Evolutionary conservation across 1,140 invertebrate species (phyloP).

Genomic region (Apolygus lucorum): DNA sequence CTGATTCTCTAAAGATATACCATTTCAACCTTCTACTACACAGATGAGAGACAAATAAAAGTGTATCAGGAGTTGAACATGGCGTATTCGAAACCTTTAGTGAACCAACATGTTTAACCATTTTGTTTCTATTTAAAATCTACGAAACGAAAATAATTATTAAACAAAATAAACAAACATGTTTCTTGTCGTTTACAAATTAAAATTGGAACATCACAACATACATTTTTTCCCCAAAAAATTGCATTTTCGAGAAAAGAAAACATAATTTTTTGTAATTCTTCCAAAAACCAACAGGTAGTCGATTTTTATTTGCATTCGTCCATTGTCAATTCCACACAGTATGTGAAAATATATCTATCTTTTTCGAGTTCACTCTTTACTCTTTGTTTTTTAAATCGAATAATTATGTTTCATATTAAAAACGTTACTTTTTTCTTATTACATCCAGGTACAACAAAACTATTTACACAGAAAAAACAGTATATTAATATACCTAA

Average conservation of each 20-base stretch:
- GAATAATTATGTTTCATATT: neutral
- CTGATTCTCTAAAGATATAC: slow-evolving; percentile 10
- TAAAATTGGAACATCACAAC: too few species aligned
- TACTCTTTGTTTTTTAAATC: too few species aligned
- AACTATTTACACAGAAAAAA: slow-evolving; percentile 10
- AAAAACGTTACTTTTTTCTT: neutral
- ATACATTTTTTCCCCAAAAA: neutral
- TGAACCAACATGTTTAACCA: too few species aligned
- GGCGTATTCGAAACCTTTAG: too few species aligned
- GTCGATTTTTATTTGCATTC: too few species aligned
- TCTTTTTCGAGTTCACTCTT: neutral
- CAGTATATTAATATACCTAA: too few species aligned
- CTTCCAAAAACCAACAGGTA: too few species aligned
- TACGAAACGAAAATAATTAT: too few species aligned
- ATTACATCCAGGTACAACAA: neutral
- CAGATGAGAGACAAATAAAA: too few species aligned
- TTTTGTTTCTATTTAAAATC: too few species aligned
- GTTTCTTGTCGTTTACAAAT: neutral
- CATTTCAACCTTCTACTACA: neutral
- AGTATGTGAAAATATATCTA: neutral
- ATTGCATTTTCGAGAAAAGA: neutral
- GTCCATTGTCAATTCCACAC: slow-evolving; percentile 3
- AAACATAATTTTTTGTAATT: neutral
- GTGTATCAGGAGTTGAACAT: too few species aligned
- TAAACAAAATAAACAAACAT: neutral